Evolutionary conservation across 2,888 invertebrate species (phyloP).

Genomic region (Entomobrya multifasciata): DNA sequence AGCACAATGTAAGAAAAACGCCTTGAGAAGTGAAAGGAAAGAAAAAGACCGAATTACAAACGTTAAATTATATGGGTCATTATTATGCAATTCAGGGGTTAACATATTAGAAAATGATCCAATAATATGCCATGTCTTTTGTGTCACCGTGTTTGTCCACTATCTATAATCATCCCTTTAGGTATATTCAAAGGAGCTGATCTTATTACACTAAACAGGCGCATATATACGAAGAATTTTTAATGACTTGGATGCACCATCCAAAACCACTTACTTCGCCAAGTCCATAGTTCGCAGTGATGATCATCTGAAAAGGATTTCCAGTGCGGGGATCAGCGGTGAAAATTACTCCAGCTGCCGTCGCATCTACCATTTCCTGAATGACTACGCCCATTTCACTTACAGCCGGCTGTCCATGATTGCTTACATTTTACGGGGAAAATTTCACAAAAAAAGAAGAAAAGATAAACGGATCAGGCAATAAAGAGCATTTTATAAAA

Average conservation of each 20-base stretch:
- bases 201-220: constrained; percentile 1
- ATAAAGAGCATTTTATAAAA: constrained; percentile 28
- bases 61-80: constrained; percentile 10
- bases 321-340: constrained; percentile 89
- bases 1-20: neutral
- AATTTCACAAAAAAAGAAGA: constrained; percentile 26
- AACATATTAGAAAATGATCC: constrained; percentile 27
- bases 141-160: neutral
- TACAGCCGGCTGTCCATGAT: constrained; percentile 87
- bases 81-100: constrained; percentile 50
- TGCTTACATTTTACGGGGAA: constrained; percentile 82
- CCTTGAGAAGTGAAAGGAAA: neutral
- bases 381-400: constrained; percentile 90
- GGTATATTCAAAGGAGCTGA: neutral
- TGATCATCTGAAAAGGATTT: constrained; percentile 86
- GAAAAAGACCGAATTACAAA: neutral
- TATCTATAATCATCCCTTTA: neutral
- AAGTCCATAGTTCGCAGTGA: constrained; percentile 91
- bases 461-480: constrained; percentile 60
- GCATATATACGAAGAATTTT: constrained; percentile 6
- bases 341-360: constrained; percentile 89
- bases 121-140: neutral
- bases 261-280: constrained; percentile 86
- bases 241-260: constrained; percentile 25
- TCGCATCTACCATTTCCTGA: constrained; percentile 88